phyloP scores from a whole-genome alignment of 2,888 invertebrate genomes.

The Phasia obesa region DNA sequence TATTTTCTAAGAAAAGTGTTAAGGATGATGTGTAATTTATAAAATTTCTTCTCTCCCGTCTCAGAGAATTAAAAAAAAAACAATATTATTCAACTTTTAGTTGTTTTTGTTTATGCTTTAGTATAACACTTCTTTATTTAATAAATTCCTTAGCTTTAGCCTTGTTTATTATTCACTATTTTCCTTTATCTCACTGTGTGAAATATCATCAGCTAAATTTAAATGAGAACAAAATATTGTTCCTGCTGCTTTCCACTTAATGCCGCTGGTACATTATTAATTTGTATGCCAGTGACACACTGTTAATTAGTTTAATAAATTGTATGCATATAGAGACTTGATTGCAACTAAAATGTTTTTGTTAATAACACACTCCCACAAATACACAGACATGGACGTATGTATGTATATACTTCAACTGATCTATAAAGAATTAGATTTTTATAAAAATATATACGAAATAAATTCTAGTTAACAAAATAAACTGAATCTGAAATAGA shows the following conservation, averaged over 20 bases:
- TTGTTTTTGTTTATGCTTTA: too few relatives aligned
- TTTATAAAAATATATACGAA: neutral
- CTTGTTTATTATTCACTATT: neutral
- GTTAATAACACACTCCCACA: conserved; percentile 28
- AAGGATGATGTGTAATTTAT: too few relatives aligned
- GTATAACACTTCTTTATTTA: neutral
- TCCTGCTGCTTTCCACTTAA: conserved; percentile 15
- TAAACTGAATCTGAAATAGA: too few relatives aligned
- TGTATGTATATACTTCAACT: neutral
- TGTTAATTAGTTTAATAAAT: conserved; percentile 68
- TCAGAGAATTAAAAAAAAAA: too few relatives aligned
- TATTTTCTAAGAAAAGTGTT: too few relatives aligned
- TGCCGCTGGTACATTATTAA: conserved; percentile 39
- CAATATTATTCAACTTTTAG: too few relatives aligned
- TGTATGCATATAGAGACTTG: conserved; percentile 39
- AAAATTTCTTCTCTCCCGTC: too few relatives aligned
- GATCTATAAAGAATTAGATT: neutral
- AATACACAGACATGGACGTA: neutral
- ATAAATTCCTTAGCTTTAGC: neutral
- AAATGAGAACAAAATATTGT: conserved; percentile 3
- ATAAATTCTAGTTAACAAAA: neutral
- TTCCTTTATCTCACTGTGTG: neutral
- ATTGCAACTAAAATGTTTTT: conserved; percentile 22
- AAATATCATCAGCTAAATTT: neutral
- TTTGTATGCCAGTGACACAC: conserved; percentile 60